Conservation (phyloP, 2,888 invertebrate species). For the Hermodice carunculata region DNA sequence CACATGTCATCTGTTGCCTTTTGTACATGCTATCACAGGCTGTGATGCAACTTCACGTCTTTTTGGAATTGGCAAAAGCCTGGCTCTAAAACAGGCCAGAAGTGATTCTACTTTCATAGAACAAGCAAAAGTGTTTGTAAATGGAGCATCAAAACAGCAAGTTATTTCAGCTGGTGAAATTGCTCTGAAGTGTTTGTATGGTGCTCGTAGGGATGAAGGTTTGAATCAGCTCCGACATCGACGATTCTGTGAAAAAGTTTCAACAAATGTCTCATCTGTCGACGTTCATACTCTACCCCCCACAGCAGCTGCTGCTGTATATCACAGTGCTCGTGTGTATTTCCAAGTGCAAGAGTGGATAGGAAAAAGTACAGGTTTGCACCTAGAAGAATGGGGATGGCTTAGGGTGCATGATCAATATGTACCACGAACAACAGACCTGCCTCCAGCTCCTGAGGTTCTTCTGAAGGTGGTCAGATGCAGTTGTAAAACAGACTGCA, state of each 20-base stretch:
- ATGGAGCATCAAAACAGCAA: background rate
- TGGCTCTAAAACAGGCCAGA: background rate
- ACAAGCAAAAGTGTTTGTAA: conserved; percentile 3
- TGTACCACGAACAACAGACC: conserved; percentile 19
- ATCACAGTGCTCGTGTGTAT: conserved; percentile 39
- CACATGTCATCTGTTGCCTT: too few relatives aligned
- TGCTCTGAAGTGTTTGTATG: conserved; percentile 4
- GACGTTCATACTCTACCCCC: conserved; percentile 42
- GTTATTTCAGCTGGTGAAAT: background rate
- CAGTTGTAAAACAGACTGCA: conserved; percentile 38
- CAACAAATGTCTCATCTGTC: conserved; percentile 26
- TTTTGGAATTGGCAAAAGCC: conserved; percentile 18
- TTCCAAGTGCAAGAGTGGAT: conserved; percentile 43
- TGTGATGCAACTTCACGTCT: conserved; percentile 20
- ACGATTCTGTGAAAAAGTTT: conserved; percentile 29
- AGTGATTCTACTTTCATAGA: background rate
- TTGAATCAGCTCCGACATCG: background rate
- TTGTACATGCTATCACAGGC: conserved; percentile 16
- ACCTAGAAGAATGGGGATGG: conserved; percentile 41
- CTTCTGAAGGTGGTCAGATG: conserved; percentile 37
- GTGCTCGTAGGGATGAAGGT: background rate
- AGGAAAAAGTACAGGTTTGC: conserved; percentile 14
- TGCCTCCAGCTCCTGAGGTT: conserved; percentile 37
- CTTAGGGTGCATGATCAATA: conserved; percentile 8
- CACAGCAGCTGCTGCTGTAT: conserved; percentile 40